These are phyloP conservation scores for Heterodera carotae DNA, from an alignment of 1,140 invertebrate species.

Conservation along the genomic window DNA sequence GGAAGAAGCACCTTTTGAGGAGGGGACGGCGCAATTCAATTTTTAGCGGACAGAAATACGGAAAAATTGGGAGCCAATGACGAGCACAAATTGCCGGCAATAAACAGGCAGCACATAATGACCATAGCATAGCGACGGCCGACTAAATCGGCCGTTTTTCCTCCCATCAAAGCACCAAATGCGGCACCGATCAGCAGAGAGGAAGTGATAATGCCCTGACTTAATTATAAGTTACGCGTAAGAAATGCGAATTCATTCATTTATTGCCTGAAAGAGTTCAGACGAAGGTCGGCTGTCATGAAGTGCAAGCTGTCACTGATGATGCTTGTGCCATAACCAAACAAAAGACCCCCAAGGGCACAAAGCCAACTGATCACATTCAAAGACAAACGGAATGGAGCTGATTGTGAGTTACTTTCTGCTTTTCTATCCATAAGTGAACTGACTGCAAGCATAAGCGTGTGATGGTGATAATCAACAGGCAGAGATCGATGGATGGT, in stretches of 20 bases:
- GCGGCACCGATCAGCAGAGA: constrained; percentile 25
- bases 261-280: constrained; percentile 9
- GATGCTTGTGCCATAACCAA: constrained; percentile 30
- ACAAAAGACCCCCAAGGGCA: constrained; percentile 23
- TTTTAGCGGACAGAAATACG: background rate
- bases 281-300: constrained; percentile 23
- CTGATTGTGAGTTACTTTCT: background rate
- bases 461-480: too few relatives aligned
- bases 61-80: constrained; percentile 2
- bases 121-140: constrained; percentile 16
- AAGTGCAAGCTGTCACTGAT: constrained; percentile 21
- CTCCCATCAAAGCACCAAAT: constrained; percentile 27
- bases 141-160: constrained; percentile 8
- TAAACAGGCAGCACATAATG: constrained; percentile 3
- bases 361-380: constrained; percentile 23
- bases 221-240: background rate
- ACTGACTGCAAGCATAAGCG: too few relatives aligned
- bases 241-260: background rate
- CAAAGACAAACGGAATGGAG: background rate
- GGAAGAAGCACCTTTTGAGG: constrained; percentile 12
- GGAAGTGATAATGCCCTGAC: constrained; percentile 21
- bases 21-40: background rate
- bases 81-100: constrained; percentile 23
- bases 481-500: too few relatives aligned
- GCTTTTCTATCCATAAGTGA: background rate